Conservation (phyloP, 2,113 vertebrate genomes). For the Puma concolor region DNA sequence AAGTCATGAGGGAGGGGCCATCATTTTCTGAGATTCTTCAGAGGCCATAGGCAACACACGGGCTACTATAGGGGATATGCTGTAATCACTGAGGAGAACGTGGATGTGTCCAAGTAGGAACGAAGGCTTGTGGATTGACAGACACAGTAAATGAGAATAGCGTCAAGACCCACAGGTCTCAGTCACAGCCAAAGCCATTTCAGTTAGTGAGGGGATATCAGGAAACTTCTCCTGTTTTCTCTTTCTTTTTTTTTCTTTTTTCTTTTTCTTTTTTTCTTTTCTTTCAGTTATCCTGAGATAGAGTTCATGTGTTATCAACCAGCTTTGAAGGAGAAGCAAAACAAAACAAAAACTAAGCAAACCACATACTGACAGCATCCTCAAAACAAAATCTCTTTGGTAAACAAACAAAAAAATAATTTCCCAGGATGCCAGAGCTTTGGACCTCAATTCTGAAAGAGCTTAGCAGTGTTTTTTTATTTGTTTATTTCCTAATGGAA, state of each 20-base stretch:
- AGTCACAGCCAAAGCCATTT: conserved; percentile 24
- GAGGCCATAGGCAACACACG: no score
- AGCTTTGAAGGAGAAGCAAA: conserved; percentile 47
- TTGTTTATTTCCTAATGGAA: conserved; percentile 62
- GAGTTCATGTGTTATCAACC: background rate
- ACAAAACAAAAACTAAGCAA: conserved; percentile 38
- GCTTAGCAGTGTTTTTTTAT: conserved; percentile 31
- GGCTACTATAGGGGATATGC: accelerated
- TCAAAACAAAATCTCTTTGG: conserved; percentile 46
- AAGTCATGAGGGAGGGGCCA: background rate
- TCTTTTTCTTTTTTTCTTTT: background rate
- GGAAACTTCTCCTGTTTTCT: background rate
- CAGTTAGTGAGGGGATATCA: background rate
- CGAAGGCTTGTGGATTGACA: background rate
- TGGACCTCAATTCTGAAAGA: conserved; percentile 33
- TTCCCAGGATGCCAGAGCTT: conserved; percentile 48
- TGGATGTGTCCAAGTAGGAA: no score
- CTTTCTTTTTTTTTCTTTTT: background rate
- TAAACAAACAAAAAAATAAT: conserved; percentile 61
- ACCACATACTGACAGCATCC: background rate
- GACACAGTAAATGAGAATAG: background rate
- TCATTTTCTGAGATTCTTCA: background rate
- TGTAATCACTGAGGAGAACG: background rate
- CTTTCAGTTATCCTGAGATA: background rate
- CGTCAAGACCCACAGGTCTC: background rate